Conservation (phyloP, 2,797 vertebrate genomes). For the Rhinoraja longicauda region DNA sequence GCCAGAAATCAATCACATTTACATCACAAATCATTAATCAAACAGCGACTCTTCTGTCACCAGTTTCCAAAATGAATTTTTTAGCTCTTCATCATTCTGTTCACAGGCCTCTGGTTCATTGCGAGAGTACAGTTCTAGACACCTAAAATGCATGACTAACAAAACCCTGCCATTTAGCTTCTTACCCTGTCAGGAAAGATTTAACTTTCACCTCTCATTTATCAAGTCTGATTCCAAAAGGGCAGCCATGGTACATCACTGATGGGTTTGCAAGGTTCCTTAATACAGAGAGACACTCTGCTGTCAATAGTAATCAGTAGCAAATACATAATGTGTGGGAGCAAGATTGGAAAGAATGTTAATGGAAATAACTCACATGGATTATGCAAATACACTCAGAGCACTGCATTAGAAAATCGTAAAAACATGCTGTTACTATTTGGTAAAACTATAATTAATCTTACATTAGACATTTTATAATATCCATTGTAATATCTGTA, state of each 20-base stretch:
- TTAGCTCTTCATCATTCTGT: conserved; percentile 21
- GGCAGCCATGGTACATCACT: neutral
- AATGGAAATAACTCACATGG: conserved; percentile 9
- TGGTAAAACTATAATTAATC: conserved; percentile 19
- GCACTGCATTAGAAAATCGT: neutral
- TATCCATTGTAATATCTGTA: neutral
- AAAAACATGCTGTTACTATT: neutral
- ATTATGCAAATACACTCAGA: neutral
- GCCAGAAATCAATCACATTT: conserved; percentile 35
- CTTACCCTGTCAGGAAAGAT: conserved; percentile 31
- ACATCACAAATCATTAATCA: conserved; percentile 33
- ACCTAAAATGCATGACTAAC: conserved; percentile 9
- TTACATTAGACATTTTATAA: conserved; percentile 1
- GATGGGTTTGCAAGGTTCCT: conserved; percentile 20
- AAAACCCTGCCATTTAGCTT: neutral
- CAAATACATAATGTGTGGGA: neutral
- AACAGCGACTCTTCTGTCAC: neutral
- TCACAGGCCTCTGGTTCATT: neutral
- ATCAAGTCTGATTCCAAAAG: neutral
- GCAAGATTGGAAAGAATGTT: neutral
- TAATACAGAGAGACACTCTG: neutral
- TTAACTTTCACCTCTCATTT: neutral
- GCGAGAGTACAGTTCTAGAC: neutral
- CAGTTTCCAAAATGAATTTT: neutral
- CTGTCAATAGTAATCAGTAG: conserved; percentile 2